These are phyloP conservation scores for Proterorhinus semilunaris DNA, from an alignment of 2,113 vertebrate genomes.

Conservation along the genomic window DNA sequence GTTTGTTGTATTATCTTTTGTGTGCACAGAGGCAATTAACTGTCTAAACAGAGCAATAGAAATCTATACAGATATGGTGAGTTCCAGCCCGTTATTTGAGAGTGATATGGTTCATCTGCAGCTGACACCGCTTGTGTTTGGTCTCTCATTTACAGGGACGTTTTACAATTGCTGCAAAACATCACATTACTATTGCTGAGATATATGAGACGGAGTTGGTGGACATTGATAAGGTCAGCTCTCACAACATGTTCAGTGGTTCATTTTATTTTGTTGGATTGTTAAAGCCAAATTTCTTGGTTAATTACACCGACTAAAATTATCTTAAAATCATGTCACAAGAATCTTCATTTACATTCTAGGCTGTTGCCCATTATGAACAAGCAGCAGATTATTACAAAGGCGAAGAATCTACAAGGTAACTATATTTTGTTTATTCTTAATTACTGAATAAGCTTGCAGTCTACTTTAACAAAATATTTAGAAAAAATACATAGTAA, in stretches of 20 bases:
- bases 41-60: slow-evolving; percentile 90
- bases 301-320: neutral
- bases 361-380: slow-evolving; percentile 92
- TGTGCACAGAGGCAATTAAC: slow-evolving; percentile 88
- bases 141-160: slow-evolving; percentile 75
- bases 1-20: slow-evolving; percentile 8
- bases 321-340: neutral
- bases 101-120: neutral
- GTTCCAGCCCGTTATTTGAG: slow-evolving; percentile 18
- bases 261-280: neutral
- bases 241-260: neutral
- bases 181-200: slow-evolving; percentile 90
- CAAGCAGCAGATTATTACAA: slow-evolving; percentile 94
- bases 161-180: slow-evolving; percentile 92
- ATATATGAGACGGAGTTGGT: slow-evolving; percentile 90
- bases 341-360: slow-evolving; percentile 12
- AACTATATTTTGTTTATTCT: slow-evolving; percentile 37
- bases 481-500: neutral
- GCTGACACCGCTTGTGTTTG: neutral
- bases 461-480: neutral
- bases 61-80: slow-evolving; percentile 96
- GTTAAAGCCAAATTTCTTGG: too few relatives aligned
- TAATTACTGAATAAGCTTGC: neutral
- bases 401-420: slow-evolving; percentile 92
- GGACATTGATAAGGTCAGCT: slow-evolving; percentile 88